A percentile compares a stretch with the other conserved stretches of the same genome.
These are phyloP conservation scores for Malacosoma neustria DNA, from an alignment of 2,888 invertebrate species.

Conservation along the genomic window DNA sequence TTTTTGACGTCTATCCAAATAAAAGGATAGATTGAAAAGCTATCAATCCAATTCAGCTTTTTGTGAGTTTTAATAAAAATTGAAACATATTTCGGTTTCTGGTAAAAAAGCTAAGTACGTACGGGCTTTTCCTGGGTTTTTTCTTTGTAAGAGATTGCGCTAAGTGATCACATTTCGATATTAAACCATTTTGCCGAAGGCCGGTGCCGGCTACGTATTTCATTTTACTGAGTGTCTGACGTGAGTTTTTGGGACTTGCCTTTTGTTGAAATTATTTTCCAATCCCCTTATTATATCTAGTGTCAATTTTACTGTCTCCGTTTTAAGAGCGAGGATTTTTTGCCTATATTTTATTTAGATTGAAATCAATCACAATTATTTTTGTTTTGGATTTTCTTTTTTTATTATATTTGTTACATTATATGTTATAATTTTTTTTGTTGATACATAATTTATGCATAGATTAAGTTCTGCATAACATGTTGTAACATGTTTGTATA, in stretches of 20 bases:
- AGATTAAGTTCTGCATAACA: too few relatives aligned
- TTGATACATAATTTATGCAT: too few relatives aligned
- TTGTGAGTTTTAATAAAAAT: constrained; percentile 53
- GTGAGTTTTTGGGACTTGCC: constrained; percentile 67
- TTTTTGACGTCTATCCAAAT: constrained; percentile 28
- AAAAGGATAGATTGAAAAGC: constrained; percentile 39
- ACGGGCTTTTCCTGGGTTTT: constrained; percentile 54
- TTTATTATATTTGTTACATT: background rate
- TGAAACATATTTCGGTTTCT: constrained; percentile 62
- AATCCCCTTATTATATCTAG: constrained; percentile 59
- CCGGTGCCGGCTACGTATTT: constrained; percentile 70
- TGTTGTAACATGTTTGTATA: too few relatives aligned
- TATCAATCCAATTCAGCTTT: constrained; percentile 47
- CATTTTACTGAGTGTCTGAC: constrained; percentile 74
- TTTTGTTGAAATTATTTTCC: constrained; percentile 67
- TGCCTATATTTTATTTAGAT: constrained; percentile 2
- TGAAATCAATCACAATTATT: background rate
- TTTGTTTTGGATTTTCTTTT: background rate
- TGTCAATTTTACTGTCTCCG: constrained; percentile 45
- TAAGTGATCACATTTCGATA: constrained; percentile 76
- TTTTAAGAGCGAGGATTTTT: constrained; percentile 23
- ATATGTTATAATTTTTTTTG: too few relatives aligned
- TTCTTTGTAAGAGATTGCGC: constrained; percentile 73
- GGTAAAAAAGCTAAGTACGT: constrained; percentile 65
- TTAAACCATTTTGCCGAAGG: constrained; percentile 72